A percentile compares a stretch with the other conserved stretches of the same genome.
Conservation (phyloP, 2,888 invertebrate genomes). For the Drosophila koepferae region DNA sequence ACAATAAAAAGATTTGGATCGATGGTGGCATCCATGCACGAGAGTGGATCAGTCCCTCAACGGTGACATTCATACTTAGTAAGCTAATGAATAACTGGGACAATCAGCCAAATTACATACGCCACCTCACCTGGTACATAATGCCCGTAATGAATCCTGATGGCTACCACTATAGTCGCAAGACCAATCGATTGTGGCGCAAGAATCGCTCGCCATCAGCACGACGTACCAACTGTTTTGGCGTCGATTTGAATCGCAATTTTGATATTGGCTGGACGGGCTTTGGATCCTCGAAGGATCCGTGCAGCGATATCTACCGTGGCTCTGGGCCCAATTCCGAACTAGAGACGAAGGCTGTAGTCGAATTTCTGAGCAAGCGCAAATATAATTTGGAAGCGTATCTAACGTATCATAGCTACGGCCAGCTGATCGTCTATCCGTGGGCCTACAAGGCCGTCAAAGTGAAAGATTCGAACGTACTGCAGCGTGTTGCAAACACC, state of each 20-base stretch:
- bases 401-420: conserved; percentile 92
- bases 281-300: conserved; percentile 86
- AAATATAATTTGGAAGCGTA: conserved; percentile 88
- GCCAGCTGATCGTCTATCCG: conserved; percentile 82
- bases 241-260: conserved; percentile 94
- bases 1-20: conserved; percentile 90
- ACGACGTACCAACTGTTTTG: conserved; percentile 86
- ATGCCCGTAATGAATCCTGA: conserved; percentile 93
- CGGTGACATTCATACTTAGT: conserved; percentile 91
- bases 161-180: conserved; percentile 94
- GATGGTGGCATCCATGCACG: conserved; percentile 94
- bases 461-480: conserved; percentile 69
- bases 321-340: conserved; percentile 93
- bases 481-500: conserved; percentile 78
- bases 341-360: conserved; percentile 91
- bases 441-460: conserved; percentile 83
- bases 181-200: conserved; percentile 92
- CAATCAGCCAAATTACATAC: conserved; percentile 88
- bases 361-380: conserved; percentile 86
- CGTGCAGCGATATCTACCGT: conserved; percentile 92
- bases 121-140: conserved; percentile 93
- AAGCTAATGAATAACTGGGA: conserved; percentile 89
- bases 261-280: conserved; percentile 95
- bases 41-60: conserved; percentile 95
- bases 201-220: conserved; percentile 88